Percentiles rank a stretch among this genome's conserved stretches.
Conservation (phyloP, 1,140 invertebrate species). For the Solenopsis fugax region DNA sequence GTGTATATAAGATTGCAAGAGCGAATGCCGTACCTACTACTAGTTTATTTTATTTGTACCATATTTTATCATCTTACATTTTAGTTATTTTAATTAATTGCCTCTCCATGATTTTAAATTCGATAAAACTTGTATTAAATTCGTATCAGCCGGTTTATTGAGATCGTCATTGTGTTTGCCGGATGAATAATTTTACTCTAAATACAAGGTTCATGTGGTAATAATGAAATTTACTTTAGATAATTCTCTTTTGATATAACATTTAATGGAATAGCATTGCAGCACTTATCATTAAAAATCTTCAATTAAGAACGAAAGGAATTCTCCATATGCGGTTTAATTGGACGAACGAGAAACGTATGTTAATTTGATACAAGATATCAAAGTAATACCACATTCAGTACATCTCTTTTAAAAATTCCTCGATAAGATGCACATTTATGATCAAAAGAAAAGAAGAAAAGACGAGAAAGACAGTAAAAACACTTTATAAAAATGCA, state of each 20-base stretch:
- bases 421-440: slow-evolving; percentile 2
- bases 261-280: slow-evolving; percentile 11
- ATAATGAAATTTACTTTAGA: slow-evolving; percentile 11
- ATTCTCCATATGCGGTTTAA: slow-evolving; percentile 19
- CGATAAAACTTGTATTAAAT: slow-evolving; percentile 6
- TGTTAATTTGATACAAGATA: slow-evolving; percentile 8
- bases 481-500: neutral
- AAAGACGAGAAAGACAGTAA: slow-evolving; percentile 1
- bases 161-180: neutral
- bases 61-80: neutral
- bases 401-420: neutral
- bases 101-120: neutral
- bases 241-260: slow-evolving; percentile 8
- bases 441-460: neutral
- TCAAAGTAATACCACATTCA: slow-evolving; percentile 14
- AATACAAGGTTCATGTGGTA: neutral
- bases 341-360: slow-evolving; percentile 21
- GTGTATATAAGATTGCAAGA: neutral
- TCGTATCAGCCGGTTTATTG: neutral
- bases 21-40: neutral
- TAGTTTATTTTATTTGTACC: neutral
- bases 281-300: slow-evolving; percentile 34
- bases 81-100: slow-evolving; percentile 8
- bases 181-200: slow-evolving; percentile 4
- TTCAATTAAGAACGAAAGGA: slow-evolving; percentile 32